Percentiles rank a stretch among this genome's conserved stretches.
Conservation (phyloP, 2,888 invertebrate species). For the Hemicrepidius hirtus region DNA sequence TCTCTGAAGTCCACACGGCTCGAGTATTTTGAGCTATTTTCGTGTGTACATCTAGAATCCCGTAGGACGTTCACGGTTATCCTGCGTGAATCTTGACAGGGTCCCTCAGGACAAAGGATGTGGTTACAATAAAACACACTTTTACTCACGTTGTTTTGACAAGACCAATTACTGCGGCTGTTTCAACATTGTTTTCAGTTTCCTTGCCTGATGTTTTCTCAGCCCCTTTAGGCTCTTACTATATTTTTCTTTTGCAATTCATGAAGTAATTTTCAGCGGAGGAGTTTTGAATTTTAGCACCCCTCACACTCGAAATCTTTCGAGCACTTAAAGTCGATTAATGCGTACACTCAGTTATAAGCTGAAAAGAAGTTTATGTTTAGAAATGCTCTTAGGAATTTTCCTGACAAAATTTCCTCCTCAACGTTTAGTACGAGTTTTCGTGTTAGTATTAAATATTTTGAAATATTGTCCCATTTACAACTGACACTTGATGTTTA, state of each 20-base stretch:
- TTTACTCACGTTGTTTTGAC: constrained; percentile 59
- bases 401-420: too few species aligned
- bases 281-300: not conserved
- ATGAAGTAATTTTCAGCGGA: constrained; percentile 13
- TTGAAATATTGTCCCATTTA: constrained; percentile 6
- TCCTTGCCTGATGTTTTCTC: constrained; percentile 17
- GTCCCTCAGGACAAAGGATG: constrained; percentile 57
- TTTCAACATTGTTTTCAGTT: constrained; percentile 56
- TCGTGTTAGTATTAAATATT: not conserved
- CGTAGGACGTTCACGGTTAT: constrained; percentile 58
- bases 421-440: too few species aligned
- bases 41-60: constrained; percentile 53
- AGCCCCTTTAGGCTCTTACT: constrained; percentile 3
- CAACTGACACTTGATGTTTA: not conserved
- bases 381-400: too few species aligned
- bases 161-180: constrained; percentile 58
- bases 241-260: constrained; percentile 9
- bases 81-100: constrained; percentile 59
- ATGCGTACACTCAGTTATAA: too few species aligned
- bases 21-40: constrained; percentile 57
- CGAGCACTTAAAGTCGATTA: too few species aligned
- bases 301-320: too few species aligned
- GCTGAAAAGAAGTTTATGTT: too few species aligned
- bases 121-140: constrained; percentile 61
- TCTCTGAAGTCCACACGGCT: constrained; percentile 56